Percentiles rank a stretch among this genome's conserved stretches.
These are phyloP conservation scores for Gallinago nigripennis DNA, from an alignment of 2,797 vertebrate species.

Conservation along the genomic window DNA sequence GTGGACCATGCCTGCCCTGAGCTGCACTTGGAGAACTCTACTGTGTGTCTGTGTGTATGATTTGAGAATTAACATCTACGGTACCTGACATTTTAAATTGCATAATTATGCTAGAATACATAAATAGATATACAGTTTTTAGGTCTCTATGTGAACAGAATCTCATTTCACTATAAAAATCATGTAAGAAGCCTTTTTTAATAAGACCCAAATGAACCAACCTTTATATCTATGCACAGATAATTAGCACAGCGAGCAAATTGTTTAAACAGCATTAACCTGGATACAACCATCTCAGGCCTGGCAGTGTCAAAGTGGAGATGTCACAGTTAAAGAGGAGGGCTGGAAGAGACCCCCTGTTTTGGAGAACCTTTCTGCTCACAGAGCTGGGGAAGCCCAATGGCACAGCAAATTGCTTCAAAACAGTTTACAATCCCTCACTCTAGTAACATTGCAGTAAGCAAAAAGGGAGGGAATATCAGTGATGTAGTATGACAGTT, in stretches of 20 bases:
- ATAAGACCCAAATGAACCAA: not conserved
- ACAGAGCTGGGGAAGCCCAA: accelerated
- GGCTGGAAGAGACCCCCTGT: not conserved
- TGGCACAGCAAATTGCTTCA: not conserved
- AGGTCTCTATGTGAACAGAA: not conserved
- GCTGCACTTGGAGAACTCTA: not conserved
- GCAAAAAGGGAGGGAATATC: not conserved
- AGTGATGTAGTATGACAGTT: not conserved
- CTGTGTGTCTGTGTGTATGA: not conserved
- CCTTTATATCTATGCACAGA: not conserved
- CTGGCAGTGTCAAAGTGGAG: not conserved
- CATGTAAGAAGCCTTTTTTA: not conserved
- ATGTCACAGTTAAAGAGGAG: too few relatives aligned
- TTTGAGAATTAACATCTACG: not conserved
- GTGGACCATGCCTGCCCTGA: not conserved
- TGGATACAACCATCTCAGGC: not conserved
- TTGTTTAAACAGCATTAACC: not conserved
- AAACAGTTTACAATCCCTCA: not conserved
- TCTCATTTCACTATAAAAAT: not conserved
- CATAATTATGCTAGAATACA: not conserved
- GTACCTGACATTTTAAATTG: conserved; percentile 10
- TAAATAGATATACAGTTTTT: not conserved
- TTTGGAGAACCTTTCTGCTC: too few relatives aligned
- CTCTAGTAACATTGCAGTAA: not conserved
- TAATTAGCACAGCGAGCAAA: not conserved